These are phyloP conservation scores for Balanococcus diminutus DNA, from an alignment of 2,888 invertebrate species.

Conservation along the genomic window DNA sequence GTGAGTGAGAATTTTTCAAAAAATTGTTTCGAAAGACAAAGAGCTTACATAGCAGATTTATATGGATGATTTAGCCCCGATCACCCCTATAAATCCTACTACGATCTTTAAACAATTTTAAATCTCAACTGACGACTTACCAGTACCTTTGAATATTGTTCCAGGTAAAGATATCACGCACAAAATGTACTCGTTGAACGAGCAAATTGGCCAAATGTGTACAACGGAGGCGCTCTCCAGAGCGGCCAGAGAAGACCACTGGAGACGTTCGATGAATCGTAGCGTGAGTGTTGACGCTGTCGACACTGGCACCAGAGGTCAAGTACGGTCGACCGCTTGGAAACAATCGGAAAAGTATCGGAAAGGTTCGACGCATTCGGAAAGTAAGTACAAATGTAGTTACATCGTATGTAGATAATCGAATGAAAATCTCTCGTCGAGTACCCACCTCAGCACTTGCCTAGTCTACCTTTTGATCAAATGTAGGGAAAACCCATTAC, in stretches of 20 bases:
- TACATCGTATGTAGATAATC: neutral
- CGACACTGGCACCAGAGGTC: conserved; percentile 76
- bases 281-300: conserved; percentile 80
- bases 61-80: too few species aligned
- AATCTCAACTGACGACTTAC: too few species aligned
- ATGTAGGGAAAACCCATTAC: neutral
- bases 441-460: neutral
- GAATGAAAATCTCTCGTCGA: neutral
- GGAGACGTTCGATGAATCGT: conserved; percentile 64
- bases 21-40: neutral
- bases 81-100: too few species aligned
- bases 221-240: conserved; percentile 62
- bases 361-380: conserved; percentile 56
- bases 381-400: conserved; percentile 44
- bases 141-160: too few species aligned
- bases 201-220: conserved; percentile 68
- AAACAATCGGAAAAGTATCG: conserved; percentile 55
- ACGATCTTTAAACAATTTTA: too few species aligned
- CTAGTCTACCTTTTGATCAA: neutral
- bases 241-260: conserved; percentile 61
- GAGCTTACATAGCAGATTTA: too few species aligned
- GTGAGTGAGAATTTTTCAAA: conserved; percentile 62
- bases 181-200: conserved; percentile 81
- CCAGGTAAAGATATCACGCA: conserved; percentile 81
- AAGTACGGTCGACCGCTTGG: conserved; percentile 73